Evolutionary conservation across 2,888 invertebrate genomes (phyloP).

Genomic region (Caenorhabditis uteleia): DNA sequence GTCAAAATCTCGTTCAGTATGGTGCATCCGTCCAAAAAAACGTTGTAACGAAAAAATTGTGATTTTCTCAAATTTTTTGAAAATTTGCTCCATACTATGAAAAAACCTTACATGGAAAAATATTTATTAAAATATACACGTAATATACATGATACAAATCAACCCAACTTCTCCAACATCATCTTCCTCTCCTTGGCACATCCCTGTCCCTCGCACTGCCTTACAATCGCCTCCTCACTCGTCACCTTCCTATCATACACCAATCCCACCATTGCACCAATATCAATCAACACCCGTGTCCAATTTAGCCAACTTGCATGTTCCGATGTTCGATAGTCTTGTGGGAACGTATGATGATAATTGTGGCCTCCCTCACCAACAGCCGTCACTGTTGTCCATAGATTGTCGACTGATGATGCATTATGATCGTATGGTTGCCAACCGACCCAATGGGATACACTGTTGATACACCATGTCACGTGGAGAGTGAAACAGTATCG

Average conservation of each 20-base stretch:
- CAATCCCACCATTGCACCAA: slow-evolving; percentile 53
- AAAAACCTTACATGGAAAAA: too few species aligned
- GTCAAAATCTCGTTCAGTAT: too few species aligned
- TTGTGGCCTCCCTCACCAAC: slow-evolving; percentile 72
- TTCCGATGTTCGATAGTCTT: slow-evolving; percentile 67
- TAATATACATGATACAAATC: too few species aligned
- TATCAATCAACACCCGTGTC: slow-evolving; percentile 59
- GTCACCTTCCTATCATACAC: slow-evolving; percentile 62
- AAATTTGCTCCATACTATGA: too few species aligned
- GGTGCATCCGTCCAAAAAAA: too few species aligned
- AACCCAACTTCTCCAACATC: slow-evolving; percentile 29
- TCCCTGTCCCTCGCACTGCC: slow-evolving; percentile 45
- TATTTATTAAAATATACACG: too few species aligned
- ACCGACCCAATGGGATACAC: slow-evolving; percentile 76
- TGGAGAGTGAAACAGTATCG: slow-evolving; percentile 86
- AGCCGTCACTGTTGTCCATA: slow-evolving; percentile 59
- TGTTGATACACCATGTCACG: slow-evolving; percentile 78
- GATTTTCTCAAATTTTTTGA: too few species aligned
- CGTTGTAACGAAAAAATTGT: too few species aligned
- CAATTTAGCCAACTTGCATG: slow-evolving; percentile 54
- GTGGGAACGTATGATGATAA: slow-evolving; percentile 73
- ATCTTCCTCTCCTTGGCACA: slow-evolving; percentile 12
- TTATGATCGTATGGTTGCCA: slow-evolving; percentile 84
- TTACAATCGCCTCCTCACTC: slow-evolving; percentile 33
- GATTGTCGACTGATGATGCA: slow-evolving; percentile 58